Base-by-base conservation (phyloP, 2,113 vertebrate species). In the Craseonycteris thonglongyai region DNA sequence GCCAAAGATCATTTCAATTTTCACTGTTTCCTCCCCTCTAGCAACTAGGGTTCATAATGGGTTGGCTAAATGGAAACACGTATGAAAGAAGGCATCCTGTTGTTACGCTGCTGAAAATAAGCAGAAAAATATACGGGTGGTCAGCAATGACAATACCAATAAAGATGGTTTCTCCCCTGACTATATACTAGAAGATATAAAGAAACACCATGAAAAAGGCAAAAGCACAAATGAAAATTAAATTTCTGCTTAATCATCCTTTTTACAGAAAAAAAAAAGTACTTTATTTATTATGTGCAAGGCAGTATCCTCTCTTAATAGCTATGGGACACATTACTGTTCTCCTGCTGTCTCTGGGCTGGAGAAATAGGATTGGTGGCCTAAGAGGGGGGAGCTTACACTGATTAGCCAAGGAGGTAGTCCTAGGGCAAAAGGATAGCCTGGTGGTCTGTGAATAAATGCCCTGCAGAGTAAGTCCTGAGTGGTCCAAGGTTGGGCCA, bases 361-460 rank as follows among this genome's bases (percentile, higher is more conserved):
- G 92, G 93, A 93, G 88, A 95, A 97, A 95, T 68, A 82, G 91
- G 93, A 96, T 96, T 96, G 97, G 47, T 68, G 47, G 80, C 85
- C 93, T 95, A 96, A 92, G 96, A 93, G 87, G 82, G 91, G 96
- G 96, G 75, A 58, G 88, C 79, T 96, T 96, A 92, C 96, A 97
- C 94, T 97, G 93, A 96, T 91, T 94, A 97, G 86, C 58, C 86
- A 92, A 68, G 90, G 75, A 84, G 87, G 94, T 87, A 93, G 92
- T 84, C 75, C 84, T 30, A 75, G 84, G 97, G 83, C 90, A 97
- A 92, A 92, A 30, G 61, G 93, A 56, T 79, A 85, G 38, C 59
- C 82, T 35, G 49, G 74, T 79, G 93, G 88, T 95, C 75, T 56
- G 88, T 9, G 49, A 93, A 92, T 71, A 80, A n/a, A 65, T 54